Evolutionary conservation across 2,888 invertebrate genomes (phyloP).

Genomic region (Tipula vernalis): DNA sequence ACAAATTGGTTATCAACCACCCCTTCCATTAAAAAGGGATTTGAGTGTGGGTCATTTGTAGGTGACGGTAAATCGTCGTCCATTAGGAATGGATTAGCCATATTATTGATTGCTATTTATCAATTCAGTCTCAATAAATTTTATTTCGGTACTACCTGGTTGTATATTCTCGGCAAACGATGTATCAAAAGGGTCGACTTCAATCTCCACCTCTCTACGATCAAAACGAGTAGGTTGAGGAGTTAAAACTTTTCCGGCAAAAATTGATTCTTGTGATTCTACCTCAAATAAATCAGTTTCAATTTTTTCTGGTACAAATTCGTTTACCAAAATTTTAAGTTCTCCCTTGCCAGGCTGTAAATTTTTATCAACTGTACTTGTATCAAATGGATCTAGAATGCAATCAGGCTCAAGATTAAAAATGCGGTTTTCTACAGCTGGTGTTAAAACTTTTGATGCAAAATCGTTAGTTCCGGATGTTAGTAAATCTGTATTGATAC

Average conservation of each 20-base stretch:
- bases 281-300: slow-evolving; percentile 15
- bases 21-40: slow-evolving; percentile 52
- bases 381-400: slow-evolving; percentile 65
- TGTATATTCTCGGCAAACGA: slow-evolving; percentile 64
- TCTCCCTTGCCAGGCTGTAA: slow-evolving; percentile 66
- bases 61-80: slow-evolving; percentile 47
- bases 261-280: slow-evolving; percentile 36
- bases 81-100: slow-evolving; percentile 72
- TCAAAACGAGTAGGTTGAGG: slow-evolving; percentile 33
- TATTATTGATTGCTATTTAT: slow-evolving; percentile 41
- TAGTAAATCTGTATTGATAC: slow-evolving; percentile 31
- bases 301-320: slow-evolving; percentile 44
- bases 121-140: slow-evolving; percentile 62
- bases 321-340: slow-evolving; percentile 63
- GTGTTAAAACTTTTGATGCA: slow-evolving; percentile 57
- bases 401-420: slow-evolving; percentile 23
- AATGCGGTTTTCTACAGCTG: slow-evolving; percentile 33
- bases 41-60: slow-evolving; percentile 36
- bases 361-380: slow-evolving; percentile 55
- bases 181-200: slow-evolving; percentile 74
- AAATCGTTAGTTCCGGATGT: slow-evolving; percentile 41
- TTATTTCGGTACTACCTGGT: slow-evolving; percentile 68
- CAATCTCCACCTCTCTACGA: slow-evolving; percentile 30
- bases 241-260: slow-evolving; percentile 58
- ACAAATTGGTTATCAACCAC: slow-evolving; percentile 40